Percentiles rank a stretch among this genome's conserved stretches.
Conservation (phyloP, 35 echinoderm and acorn worm genomes). For the Apostichopus japonicus region DNA sequence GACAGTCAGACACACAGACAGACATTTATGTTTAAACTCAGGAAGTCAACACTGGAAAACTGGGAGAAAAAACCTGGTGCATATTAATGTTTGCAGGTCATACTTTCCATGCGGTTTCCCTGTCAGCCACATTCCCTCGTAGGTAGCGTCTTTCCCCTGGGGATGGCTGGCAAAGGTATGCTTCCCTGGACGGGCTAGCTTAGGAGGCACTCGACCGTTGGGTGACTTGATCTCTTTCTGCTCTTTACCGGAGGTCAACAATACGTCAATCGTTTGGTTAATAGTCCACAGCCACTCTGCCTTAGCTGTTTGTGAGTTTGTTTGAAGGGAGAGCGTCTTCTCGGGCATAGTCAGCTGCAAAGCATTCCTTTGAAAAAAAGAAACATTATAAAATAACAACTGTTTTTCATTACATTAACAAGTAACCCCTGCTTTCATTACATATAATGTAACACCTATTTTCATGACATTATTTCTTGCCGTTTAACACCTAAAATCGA, state of each 20-base stretch:
- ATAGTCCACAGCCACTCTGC: conserved; percentile 96
- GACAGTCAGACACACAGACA: too few relatives aligned
- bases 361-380: conserved; percentile 69
- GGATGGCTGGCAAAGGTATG: conserved; percentile 69
- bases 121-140: conserved; percentile 89
- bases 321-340: conserved; percentile 61
- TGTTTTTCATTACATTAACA: too few relatives aligned
- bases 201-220: conserved; percentile 75
- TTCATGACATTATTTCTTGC: too few relatives aligned
- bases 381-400: too few relatives aligned
- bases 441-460: too few relatives aligned
- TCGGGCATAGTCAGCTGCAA: conserved; percentile 87
- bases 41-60: too few relatives aligned
- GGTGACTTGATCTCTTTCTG: conserved; percentile 33
- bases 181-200: conserved; percentile 72
- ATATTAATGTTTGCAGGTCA: background rate
- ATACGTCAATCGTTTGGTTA: conserved; percentile 87
- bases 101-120: conserved; percentile 98
- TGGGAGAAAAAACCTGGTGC: too few relatives aligned
- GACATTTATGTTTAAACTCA: too few relatives aligned
- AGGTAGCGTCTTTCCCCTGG: conserved; percentile 78
- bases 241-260: conserved; percentile 71
- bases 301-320: conserved; percentile 74
- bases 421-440: too few relatives aligned
- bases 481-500: too few relatives aligned